Conservation (phyloP, 2,113 vertebrate species). For the Pluvialis apricaria region DNA sequence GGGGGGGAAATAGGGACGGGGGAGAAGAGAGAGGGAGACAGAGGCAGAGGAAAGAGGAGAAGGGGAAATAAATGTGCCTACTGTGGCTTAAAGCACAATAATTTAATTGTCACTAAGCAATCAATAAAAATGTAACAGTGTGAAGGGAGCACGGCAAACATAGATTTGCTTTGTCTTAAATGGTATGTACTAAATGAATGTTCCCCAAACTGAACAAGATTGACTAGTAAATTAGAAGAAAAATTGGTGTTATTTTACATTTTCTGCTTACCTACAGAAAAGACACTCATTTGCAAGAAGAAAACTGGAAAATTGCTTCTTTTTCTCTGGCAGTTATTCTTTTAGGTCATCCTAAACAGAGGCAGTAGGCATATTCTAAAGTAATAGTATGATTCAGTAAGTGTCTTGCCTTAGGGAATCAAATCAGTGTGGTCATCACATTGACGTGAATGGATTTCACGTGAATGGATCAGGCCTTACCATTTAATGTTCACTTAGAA, state of each 20-base stretch:
- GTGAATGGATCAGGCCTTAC: background rate
- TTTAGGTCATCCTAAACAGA: constrained; percentile 18
- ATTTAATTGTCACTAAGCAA: constrained; percentile 54
- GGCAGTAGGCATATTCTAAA: background rate
- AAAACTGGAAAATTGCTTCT: constrained; percentile 9
- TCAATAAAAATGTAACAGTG: constrained; percentile 49
- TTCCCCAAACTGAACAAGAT: constrained; percentile 41
- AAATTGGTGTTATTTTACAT: constrained; percentile 56
- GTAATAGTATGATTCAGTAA: background rate
- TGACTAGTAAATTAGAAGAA: constrained; percentile 59
- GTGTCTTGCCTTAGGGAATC: background rate
- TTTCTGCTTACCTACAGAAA: constrained; percentile 50
- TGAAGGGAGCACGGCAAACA: constrained; percentile 10
- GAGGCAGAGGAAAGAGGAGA: background rate
- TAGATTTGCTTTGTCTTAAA: constrained; percentile 52
- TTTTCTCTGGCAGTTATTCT: background rate
- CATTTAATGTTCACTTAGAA: background rate
- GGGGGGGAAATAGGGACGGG: fast-evolving
- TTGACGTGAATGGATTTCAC: background rate
- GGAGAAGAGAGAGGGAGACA: background rate
- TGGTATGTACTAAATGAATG: constrained; percentile 21
- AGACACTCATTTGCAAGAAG: constrained; percentile 2
- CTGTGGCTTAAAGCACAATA: constrained; percentile 43
- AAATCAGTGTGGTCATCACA: background rate
- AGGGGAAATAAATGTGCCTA: background rate